These are phyloP conservation scores for Philypnodon macrostomus DNA, from an alignment of 2,797 vertebrate genomes.

Conservation along the genomic window DNA sequence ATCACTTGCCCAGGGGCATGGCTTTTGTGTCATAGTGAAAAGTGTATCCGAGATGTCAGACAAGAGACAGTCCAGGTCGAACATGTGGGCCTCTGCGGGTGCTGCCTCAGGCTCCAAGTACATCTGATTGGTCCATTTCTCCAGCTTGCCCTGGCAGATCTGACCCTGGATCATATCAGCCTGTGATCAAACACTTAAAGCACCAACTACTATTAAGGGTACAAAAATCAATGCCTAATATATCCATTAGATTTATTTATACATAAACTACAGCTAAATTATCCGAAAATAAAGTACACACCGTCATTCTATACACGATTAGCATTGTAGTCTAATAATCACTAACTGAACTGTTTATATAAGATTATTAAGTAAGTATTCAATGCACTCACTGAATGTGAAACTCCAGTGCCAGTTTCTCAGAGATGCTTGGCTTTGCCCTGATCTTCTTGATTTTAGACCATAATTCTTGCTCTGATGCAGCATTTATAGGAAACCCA, in stretches of 20 bases:
- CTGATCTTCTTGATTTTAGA: slow-evolving; percentile 39
- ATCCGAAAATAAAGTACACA: no score
- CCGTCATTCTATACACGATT: no score
- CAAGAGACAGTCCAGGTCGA: slow-evolving; percentile 90
- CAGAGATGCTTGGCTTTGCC: slow-evolving; percentile 27
- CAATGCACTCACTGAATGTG: slow-evolving; percentile 35
- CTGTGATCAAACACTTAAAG: slow-evolving; percentile 11
- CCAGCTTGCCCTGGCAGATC: slow-evolving; percentile 69
- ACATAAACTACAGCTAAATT: background rate
- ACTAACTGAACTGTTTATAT: no score
- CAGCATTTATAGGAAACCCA: slow-evolving; percentile 74
- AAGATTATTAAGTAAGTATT: no score
- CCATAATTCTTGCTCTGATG: slow-evolving; percentile 24
- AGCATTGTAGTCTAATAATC: no score
- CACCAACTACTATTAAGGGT: slow-evolving; percentile 1
- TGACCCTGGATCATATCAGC: slow-evolving; percentile 68
- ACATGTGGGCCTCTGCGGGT: slow-evolving; percentile 85
- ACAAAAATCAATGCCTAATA: slow-evolving; percentile 1
- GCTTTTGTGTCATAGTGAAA: slow-evolving; percentile 94
- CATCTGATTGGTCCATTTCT: slow-evolving; percentile 88
- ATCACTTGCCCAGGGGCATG: slow-evolving; percentile 76
- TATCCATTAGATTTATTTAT: slow-evolving; percentile 24
- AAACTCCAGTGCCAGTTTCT: slow-evolving; percentile 14
- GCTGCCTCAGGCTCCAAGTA: slow-evolving; percentile 84
- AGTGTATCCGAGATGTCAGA: slow-evolving; percentile 96